Evolutionary conservation across 2,888 invertebrate genomes (phyloP).

Genomic region (Empis livida): DNA sequence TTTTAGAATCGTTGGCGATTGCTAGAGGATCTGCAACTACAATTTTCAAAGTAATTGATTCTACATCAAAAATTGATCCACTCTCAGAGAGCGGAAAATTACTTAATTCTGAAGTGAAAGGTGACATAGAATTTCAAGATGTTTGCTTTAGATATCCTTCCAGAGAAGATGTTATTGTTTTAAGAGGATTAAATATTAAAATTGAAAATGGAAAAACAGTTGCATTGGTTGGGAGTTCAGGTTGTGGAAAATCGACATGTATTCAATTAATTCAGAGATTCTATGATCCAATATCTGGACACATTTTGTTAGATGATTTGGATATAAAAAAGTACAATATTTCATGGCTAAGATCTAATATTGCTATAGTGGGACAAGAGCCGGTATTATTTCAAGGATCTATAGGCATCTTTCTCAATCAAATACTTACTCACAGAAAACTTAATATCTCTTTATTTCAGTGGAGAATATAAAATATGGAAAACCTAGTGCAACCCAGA

Average conservation of each 20-base stretch:
- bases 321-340: constrained; percentile 57
- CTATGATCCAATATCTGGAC: constrained; percentile 49
- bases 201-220: constrained; percentile 52
- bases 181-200: constrained; percentile 49
- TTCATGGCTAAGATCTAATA: constrained; percentile 55
- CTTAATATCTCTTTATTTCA: constrained; percentile 6
- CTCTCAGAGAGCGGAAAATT: constrained; percentile 52
- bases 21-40: constrained; percentile 59
- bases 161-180: constrained; percentile 51
- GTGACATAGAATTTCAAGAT: constrained; percentile 52
- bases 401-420: constrained; percentile 34
- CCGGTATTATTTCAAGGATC: constrained; percentile 71
- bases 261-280: constrained; percentile 52
- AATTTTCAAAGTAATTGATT: constrained; percentile 62
- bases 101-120: constrained; percentile 37
- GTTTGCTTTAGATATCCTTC: constrained; percentile 64
- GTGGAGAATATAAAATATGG: constrained; percentile 56
- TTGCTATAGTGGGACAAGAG: constrained; percentile 78
- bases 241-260: constrained; percentile 73
- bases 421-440: not conserved
- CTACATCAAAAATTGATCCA: constrained; percentile 57
- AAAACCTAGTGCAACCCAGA: constrained; percentile 48
- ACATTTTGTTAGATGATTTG: constrained; percentile 43
- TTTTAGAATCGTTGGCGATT: constrained; percentile 54
- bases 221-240: constrained; percentile 57